Evolutionary conservation across 2,888 invertebrate genomes (phyloP).

Genomic region (Sylvicola cinctus): DNA sequence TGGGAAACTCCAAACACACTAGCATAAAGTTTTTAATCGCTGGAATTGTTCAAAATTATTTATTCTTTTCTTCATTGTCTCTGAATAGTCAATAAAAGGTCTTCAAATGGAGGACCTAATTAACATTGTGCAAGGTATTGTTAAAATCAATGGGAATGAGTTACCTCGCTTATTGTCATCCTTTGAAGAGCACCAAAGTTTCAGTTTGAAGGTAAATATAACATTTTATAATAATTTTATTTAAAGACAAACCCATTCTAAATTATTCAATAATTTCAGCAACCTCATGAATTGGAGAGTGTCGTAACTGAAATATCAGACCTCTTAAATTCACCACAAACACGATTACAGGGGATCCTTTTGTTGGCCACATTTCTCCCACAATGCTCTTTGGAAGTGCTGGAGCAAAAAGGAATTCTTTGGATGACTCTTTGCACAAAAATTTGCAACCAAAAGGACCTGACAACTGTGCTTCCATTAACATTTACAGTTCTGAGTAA

Average conservation of each 20-base stretch:
- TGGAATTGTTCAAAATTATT: no score
- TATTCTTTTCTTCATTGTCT: no score
- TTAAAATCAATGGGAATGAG: constrained; percentile 8
- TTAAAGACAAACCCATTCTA: not conserved
- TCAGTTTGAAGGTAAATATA: constrained; percentile 11
- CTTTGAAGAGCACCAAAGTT: constrained; percentile 13
- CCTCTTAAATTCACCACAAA: constrained; percentile 10
- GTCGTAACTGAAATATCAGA: constrained; percentile 12
- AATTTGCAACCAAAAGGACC: constrained; percentile 11
- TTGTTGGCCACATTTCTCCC: constrained; percentile 11
- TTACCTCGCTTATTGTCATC: constrained; percentile 12
- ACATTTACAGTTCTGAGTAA: constrained; percentile 11
- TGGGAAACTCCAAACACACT: no score
- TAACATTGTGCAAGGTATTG: constrained; percentile 12
- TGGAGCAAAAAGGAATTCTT: constrained; percentile 12
- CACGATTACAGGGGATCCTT: constrained; percentile 11
- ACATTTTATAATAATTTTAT: not conserved
- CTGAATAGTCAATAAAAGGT: no score
- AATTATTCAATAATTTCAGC: constrained; percentile 2
- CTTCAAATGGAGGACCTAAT: constrained; percentile 12
- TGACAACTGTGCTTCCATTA: constrained; percentile 7
- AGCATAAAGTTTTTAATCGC: no score
- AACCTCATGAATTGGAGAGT: constrained; percentile 4
- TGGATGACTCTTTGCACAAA: constrained; percentile 14
- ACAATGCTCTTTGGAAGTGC: constrained; percentile 11